Percentiles rank a stretch among this genome's conserved stretches.
Evolutionary conservation across 2,113 vertebrate genomes (phyloP).

Genomic region (Pachyramphus minor): DNA sequence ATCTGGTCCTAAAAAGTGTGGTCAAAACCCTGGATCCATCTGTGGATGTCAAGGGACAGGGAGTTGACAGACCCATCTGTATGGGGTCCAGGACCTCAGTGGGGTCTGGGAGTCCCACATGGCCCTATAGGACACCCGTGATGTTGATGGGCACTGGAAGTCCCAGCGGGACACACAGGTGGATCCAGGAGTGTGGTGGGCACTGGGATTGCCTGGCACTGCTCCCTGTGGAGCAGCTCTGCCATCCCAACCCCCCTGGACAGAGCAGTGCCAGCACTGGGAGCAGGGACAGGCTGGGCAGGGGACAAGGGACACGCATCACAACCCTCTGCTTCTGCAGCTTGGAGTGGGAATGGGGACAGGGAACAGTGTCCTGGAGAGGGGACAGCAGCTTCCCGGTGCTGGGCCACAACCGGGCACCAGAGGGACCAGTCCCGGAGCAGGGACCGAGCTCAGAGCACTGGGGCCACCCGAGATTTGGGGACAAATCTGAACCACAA

Average conservation of each 20-base stretch:
- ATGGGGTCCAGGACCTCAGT: neutral
- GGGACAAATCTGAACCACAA: too few species aligned
- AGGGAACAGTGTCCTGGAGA: too few species aligned
- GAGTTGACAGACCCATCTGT: neutral
- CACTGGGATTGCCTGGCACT: neutral
- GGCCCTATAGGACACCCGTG: neutral
- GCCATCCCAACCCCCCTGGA: neutral
- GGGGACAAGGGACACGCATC: rapidly evolving
- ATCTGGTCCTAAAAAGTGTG: neutral
- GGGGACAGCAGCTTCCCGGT: neutral
- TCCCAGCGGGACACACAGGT: neutral
- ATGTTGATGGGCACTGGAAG: neutral
- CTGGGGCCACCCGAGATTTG: neutral
- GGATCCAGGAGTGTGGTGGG: neutral
- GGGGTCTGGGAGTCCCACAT: rapidly evolving
- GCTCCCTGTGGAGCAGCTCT: neutral
- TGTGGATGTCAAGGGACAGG: neutral
- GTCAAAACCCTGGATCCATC: neutral
- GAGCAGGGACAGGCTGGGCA: too few species aligned
- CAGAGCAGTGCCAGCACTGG: neutral
- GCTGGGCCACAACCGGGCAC: neutral
- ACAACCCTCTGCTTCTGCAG: neutral
- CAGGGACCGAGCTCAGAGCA: too few species aligned
- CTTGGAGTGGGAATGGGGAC: neutral
- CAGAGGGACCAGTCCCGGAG: neutral